Base-by-base conservation (phyloP, 2,113 vertebrate genomes). In the Brachyhypopomus occidentalis region DNA sequence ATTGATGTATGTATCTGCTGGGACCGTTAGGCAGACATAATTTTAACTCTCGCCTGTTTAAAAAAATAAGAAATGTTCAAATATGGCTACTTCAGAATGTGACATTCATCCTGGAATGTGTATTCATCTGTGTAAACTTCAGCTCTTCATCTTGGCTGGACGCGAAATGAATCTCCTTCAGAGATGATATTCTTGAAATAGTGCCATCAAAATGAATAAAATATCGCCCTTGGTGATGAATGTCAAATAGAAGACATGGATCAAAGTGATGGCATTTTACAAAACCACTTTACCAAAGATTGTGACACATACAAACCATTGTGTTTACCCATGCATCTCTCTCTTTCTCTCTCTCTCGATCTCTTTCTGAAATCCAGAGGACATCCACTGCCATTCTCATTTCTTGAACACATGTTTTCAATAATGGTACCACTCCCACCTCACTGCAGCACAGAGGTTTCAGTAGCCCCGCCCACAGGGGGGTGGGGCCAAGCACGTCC, bases 171-270 rank as follows among this genome's bases (percentile, higher is more conserved):
- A 20, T 70, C 19, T 41, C 66, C 66, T 70, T 70, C 66, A 70
- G 34, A 70, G 66, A 70, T 70, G 66, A 70, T 34, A 20, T 70
- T 70, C 66, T 70, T 41, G 34, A 70, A 67, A 67, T 38, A 34
- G 64, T 27, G 20, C 64, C 30, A 38, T 11, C 4, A 25, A 19
- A 70, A 70, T 41, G 34, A 70, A 70, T 41, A 70, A 70, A 41
- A 70, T 41, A 70, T 70, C 9, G 19, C 8, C 36, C 36, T 70
- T 38, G 14, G 66, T 70, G 36, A 20, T 41, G 66, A 41, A 36
- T n/a, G 30, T 67, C 16, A 36, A 20, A 66, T 66, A 25, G 17
- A 20, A 22, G 7, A 20, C 8, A 9, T 41, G 20, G 34, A 70
- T 70, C 34, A 70, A 70, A 41, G 34, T 41, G 66, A 41, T n/a